Evolutionary conservation across 2,797 vertebrate genomes (phyloP).

Genomic region (Ptychobarbus kaznakovi): DNA sequence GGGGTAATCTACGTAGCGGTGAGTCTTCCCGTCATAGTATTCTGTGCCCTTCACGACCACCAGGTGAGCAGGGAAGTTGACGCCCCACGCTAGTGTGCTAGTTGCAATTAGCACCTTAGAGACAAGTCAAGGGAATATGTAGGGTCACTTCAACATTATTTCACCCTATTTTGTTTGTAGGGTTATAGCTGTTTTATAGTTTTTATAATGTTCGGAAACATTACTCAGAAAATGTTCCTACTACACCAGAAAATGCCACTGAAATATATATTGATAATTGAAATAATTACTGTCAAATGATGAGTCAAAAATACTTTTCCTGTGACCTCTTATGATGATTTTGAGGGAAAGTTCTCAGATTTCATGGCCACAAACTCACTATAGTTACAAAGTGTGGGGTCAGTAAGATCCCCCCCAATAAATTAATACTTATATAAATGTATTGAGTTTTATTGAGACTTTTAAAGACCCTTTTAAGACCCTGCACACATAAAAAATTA

Average conservation of each 20-base stretch:
- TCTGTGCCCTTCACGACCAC: conserved; percentile 98
- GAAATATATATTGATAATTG: too few relatives aligned
- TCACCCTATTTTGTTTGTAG: background rate
- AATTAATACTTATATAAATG: too few relatives aligned
- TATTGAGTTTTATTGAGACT: too few relatives aligned
- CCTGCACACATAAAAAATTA: too few relatives aligned
- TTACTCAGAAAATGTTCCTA: background rate
- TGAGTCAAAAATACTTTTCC: too few relatives aligned
- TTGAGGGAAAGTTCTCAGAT: background rate
- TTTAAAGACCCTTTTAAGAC: too few relatives aligned
- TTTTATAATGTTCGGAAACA: background rate
- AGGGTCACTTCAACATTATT: background rate
- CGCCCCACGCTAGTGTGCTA: conserved; percentile 97
- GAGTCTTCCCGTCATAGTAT: conserved; percentile 96
- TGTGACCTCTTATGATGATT: background rate
- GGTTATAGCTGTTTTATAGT: background rate
- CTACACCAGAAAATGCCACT: background rate
- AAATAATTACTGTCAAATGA: too few relatives aligned
- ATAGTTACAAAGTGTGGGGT: too few relatives aligned
- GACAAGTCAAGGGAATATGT: conserved; percentile 25
- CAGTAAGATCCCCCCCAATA: too few relatives aligned
- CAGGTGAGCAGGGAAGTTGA: conserved; percentile 98
- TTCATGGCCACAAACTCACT: too few relatives aligned
- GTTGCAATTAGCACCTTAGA: conserved; percentile 95
- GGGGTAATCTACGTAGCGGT: conserved; percentile 96